Evolutionary conservation across 2,888 invertebrate genomes (phyloP).

Genomic region (Nomada ferruginata): DNA sequence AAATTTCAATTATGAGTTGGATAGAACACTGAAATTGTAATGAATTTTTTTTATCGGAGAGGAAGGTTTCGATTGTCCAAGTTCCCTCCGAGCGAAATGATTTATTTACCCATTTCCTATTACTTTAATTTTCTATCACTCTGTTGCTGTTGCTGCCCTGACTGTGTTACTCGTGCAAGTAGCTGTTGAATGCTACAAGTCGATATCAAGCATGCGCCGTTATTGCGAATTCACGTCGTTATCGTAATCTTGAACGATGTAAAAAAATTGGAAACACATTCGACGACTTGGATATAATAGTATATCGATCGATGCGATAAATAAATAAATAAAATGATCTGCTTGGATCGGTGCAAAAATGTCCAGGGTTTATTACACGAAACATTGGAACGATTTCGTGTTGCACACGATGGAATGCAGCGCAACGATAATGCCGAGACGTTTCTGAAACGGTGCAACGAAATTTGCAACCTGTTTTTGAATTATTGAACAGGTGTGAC

Average conservation of each 20-base stretch:
- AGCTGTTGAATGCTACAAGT: constrained; percentile 68
- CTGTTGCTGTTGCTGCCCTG: constrained; percentile 27
- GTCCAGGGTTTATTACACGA: no score
- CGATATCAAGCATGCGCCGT: constrained; percentile 79
- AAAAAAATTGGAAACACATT: no score
- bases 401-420: not conserved
- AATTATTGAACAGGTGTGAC: constrained; percentile 45
- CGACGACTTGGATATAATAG: no score
- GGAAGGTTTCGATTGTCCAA: no score
- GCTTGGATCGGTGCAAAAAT: no score
- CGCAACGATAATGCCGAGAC: not conserved
- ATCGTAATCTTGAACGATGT: constrained; percentile 28
- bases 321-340: no score
- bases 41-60: no score
- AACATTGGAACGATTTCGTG: not conserved
- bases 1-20: no score
- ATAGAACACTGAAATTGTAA: no score
- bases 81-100: not conserved
- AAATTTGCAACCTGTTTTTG: constrained; percentile 37
- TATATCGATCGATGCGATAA: no score
- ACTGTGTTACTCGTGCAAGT: constrained; percentile 49
- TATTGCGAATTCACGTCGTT: constrained; percentile 45
- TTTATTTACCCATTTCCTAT: constrained; percentile 27
- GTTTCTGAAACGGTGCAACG: constrained; percentile 7
- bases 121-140: no score